phyloP scores from a whole-genome alignment of 2,113 vertebrate species.

The Pelvicachromis taeniatus region DNA sequence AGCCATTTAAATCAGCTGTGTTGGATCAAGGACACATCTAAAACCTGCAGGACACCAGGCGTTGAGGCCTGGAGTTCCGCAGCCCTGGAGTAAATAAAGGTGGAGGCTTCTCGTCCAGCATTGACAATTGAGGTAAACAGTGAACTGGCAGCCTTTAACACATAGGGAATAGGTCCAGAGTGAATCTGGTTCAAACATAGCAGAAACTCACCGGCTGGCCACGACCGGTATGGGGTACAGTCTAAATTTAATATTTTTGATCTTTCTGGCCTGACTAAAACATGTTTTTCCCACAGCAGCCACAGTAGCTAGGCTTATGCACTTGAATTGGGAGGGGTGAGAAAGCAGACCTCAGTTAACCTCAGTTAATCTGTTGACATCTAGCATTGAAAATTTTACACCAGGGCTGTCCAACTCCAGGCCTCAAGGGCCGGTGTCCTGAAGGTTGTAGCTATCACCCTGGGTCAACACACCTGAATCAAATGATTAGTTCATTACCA shows the following conservation, averaged over 20 bases:
- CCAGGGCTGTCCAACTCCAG: neutral
- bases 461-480: too few species aligned
- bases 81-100: neutral
- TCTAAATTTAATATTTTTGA: neutral
- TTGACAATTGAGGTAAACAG: neutral
- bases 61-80: neutral
- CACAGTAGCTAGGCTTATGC: neutral
- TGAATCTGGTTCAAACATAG: neutral
- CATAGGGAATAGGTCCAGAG: neutral
- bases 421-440: too few species aligned
- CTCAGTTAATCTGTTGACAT: neutral
- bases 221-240: neutral
- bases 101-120: neutral
- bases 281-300: neutral
- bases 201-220: neutral
- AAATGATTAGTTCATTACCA: too few species aligned
- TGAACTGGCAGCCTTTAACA: neutral
- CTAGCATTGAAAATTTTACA: neutral
- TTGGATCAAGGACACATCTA: neutral
- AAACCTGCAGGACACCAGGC: accelerated
- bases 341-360: neutral
- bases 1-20: neutral
- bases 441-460: too few species aligned
- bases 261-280: neutral
- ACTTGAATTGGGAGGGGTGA: neutral